Evolutionary conservation across 2,113 vertebrate species (phyloP).

Genomic region (Laterallus jamaicensis): DNA sequence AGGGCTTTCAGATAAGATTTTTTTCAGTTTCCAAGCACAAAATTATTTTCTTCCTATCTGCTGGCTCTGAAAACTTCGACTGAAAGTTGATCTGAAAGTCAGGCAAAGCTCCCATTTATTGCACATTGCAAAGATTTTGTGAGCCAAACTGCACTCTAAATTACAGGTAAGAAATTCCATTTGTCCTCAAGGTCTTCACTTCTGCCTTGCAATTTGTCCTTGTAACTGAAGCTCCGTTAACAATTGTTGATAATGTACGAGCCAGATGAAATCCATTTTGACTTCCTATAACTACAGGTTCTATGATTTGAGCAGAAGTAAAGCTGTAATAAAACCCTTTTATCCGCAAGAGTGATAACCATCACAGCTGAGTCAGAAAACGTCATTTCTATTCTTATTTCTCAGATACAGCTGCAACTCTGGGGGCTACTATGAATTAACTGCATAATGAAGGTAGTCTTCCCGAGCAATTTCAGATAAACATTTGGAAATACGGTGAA

Average conservation of each 20-base stretch:
- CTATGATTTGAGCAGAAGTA: background rate
- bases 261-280: conserved; percentile 6
- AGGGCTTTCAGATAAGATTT: background rate
- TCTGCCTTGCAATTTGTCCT: conserved; percentile 1
- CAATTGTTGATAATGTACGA: background rate
- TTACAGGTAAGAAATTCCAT: conserved; percentile 2
- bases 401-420: background rate
- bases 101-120: background rate
- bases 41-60: background rate
- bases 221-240: background rate
- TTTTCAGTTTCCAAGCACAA: background rate
- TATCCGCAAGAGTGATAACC: background rate
- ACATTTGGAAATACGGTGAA: background rate
- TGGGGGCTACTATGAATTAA: background rate
- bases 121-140: background rate
- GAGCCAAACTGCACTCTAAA: conserved; percentile 5
- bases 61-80: conserved; percentile 6
- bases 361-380: background rate
- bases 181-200: conserved; percentile 28
- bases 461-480: background rate
- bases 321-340: conserved; percentile 14
- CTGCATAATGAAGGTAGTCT: background rate
- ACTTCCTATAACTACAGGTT: background rate
- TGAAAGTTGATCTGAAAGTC: conserved; percentile 15
- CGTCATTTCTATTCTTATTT: background rate